Base-by-base conservation (phyloP, 2,888 invertebrate genomes). In the Formica aserva region DNA sequence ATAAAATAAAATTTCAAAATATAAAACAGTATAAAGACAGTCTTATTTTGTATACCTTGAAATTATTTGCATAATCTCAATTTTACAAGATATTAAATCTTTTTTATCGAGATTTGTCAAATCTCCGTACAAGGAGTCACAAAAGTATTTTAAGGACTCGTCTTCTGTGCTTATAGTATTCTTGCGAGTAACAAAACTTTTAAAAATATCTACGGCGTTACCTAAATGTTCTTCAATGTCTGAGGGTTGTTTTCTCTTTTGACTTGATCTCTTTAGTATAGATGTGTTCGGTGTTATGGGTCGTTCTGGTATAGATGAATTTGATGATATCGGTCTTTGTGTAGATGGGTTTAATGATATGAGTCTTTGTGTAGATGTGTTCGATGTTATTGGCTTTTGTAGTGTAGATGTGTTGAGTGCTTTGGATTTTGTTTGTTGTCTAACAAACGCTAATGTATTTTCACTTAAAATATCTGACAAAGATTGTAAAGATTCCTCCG, bases 91-190 rank as follows among this genome's bases (percentile, higher is more conserved):
- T 22, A 22, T 22, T 22, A 22, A 22, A 22, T 22, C 22, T 22
- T 22, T 22, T 22, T 22, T 22, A 22, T 22, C 26, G 26, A 71
- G n/a, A 71, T 8, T 52, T 71, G 22, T 52, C 8, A 71, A 22
- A 52, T 71, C 69, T 71, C 35, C 22, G 15, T 71, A 71, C n/a
- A 71, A 52, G 6, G 67, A 52, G n/a, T 69, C 32, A 71, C 52
- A 55, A 35, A 71, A 71, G 13, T 71, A 22, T 35, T 71, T 71
- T 71, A 71, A 55, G 1, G 22, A 71, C 0, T 55, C 52, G 18
- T 71, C 15, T 71, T 35, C 22, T 55, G 55, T 8, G 55, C 1
- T 15, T 35, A n/a, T 15, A 0, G 35, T 55, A 71, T 71, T 55
- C 5, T 55, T 71, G 1, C 35, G 15, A 55, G 35, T 71, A 22